These are phyloP conservation scores for Acanthococcus lagerstroemiae DNA, from an alignment of 2,888 invertebrate species.

Conservation along the genomic window DNA sequence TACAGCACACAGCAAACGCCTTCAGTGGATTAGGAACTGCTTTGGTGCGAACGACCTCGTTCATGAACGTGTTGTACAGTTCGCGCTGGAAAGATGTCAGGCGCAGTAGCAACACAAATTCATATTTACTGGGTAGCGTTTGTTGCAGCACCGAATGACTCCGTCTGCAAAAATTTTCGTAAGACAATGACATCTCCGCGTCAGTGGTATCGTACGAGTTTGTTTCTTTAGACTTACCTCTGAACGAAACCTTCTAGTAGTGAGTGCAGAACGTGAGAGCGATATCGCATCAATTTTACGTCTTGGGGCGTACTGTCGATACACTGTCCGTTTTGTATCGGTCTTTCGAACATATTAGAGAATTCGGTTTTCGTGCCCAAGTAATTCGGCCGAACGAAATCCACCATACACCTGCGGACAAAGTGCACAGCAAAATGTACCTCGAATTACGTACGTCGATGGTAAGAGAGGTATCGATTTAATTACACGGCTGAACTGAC, in stretches of 20 bases:
- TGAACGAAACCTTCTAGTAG: slow-evolving; percentile 93
- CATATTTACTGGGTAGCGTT: slow-evolving; percentile 88
- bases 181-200: not conserved
- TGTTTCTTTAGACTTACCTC: slow-evolving; percentile 46
- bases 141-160: slow-evolving; percentile 86
- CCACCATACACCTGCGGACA: slow-evolving; percentile 71
- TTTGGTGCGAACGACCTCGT: slow-evolving; percentile 74
- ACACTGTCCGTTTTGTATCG: slow-evolving; percentile 97
- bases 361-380: slow-evolving; percentile 94
- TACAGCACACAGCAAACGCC: slow-evolving; percentile 96
- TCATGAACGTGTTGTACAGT: slow-evolving; percentile 88
- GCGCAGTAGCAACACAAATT: slow-evolving; percentile 80
- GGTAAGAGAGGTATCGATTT: too few relatives aligned
- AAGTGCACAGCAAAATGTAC: too few relatives aligned
- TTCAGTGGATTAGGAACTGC: slow-evolving; percentile 89
- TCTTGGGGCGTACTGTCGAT: slow-evolving; percentile 93
- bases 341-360: slow-evolving; percentile 96
- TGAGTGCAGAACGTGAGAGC: slow-evolving; percentile 92
- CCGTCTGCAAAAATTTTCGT: slow-evolving; percentile 47
- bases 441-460: too few relatives aligned
- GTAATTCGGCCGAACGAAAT: slow-evolving; percentile 95
- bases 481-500: too few relatives aligned
- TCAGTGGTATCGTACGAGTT: not conserved
- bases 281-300: slow-evolving; percentile 82
- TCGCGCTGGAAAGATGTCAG: slow-evolving; percentile 85